Percentiles rank a stretch among this genome's conserved stretches.
phyloP scores from a whole-genome alignment of 2,797 vertebrate genomes.

The Apogon talboti region DNA sequence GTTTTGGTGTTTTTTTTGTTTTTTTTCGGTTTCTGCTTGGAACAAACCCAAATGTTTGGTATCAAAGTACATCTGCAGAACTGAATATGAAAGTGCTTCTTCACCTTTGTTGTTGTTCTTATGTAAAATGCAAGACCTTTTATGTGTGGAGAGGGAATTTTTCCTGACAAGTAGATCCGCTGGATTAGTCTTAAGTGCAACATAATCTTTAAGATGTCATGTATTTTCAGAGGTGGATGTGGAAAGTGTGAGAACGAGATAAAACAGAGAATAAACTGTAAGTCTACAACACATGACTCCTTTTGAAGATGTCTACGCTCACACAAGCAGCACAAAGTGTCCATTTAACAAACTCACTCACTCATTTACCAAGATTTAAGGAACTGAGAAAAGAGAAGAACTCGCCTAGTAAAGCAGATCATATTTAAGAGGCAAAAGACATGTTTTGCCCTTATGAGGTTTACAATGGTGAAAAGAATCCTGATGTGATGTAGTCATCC shows the following conservation, averaged over 20 bases:
- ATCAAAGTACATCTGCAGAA: neutral
- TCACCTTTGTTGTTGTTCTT: constrained; percentile 7
- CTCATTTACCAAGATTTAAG: constrained; percentile 53
- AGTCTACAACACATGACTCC: constrained; percentile 30
- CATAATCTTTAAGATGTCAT: constrained; percentile 53
- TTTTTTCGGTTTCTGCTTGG: too few relatives aligned
- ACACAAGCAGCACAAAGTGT: constrained; percentile 40
- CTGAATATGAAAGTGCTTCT: neutral
- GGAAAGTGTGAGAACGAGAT: constrained; percentile 42
- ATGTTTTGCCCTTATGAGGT: constrained; percentile 13
- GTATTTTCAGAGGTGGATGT: constrained; percentile 32
- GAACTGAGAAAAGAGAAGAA: constrained; percentile 14
- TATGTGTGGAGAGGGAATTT: constrained; percentile 52
- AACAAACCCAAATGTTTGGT: neutral
- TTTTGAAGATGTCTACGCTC: constrained; percentile 48
- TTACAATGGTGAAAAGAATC: constrained; percentile 19
- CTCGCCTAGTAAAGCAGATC: constrained; percentile 20
- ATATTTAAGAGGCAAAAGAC: constrained; percentile 48
- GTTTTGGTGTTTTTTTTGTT: neutral
- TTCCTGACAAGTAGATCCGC: constrained; percentile 61
- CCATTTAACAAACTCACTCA: constrained; percentile 55
- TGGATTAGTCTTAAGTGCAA: constrained; percentile 63
- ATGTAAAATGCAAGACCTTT: constrained; percentile 46
- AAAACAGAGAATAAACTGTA: constrained; percentile 58
- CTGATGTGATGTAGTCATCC: constrained; percentile 29